A percentile compares a stretch with the other conserved stretches of the same genome.
Evolutionary conservation across 2,888 invertebrate genomes (phyloP).

Genomic region (Pristionchus exspectatus): DNA sequence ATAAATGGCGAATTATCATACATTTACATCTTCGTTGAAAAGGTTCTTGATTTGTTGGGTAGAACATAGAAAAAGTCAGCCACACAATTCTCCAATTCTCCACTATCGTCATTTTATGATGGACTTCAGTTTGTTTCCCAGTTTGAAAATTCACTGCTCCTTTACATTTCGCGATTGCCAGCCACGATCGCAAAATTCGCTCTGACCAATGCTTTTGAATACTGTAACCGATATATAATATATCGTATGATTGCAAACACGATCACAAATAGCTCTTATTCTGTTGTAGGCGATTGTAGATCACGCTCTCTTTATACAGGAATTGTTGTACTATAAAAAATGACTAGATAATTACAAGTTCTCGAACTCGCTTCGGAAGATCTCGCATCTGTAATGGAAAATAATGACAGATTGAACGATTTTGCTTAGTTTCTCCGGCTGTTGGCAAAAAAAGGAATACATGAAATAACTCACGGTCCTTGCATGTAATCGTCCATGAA

Average conservation of each 20-base stretch:
- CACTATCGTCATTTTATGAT: too few species aligned
- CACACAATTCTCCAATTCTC: too few species aligned
- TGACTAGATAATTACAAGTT: not conserved
- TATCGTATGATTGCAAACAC: not conserved
- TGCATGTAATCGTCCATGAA: slow-evolving; percentile 38
- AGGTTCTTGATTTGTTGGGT: too few species aligned
- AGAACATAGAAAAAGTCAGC: too few species aligned
- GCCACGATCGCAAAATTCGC: slow-evolving; percentile 67
- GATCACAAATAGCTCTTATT: not conserved
- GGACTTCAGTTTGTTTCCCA: too few species aligned
- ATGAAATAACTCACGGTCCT: not conserved
- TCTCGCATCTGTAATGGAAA: slow-evolving; percentile 6
- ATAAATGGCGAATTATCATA: too few species aligned
- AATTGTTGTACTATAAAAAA: not conserved
- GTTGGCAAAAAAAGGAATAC: not conserved
- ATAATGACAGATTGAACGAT: not conserved
- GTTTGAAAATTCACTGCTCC: too few species aligned
- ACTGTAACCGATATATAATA: not conserved
- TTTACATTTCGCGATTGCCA: too few species aligned
- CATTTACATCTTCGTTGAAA: too few species aligned
- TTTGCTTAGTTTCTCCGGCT: not conserved
- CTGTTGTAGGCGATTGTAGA: not conserved
- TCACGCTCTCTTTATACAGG: slow-evolving; percentile 26
- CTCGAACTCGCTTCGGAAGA: not conserved
- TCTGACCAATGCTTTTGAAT: slow-evolving; percentile 54